Evolutionary conservation across 1,140 invertebrate genomes (phyloP), one percentile per base, ranked within the genome.

Genomic region (Eupeodes corollae): DNA sequence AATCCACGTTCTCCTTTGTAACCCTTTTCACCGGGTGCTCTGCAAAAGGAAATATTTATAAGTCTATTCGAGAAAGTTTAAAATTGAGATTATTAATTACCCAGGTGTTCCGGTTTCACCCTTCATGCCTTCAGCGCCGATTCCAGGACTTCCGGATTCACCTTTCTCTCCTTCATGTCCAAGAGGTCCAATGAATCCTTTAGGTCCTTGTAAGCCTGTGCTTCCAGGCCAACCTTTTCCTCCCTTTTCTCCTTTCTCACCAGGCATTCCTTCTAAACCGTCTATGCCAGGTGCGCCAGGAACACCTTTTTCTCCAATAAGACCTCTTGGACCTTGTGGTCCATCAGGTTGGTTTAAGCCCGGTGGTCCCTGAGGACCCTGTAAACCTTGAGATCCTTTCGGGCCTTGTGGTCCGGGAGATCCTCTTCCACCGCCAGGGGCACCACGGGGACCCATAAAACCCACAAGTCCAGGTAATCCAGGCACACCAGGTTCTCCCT

Each of bases 1-100:
- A 83, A 86, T 50, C 89, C 89, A 49, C 75, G 75, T 71, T 90
- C 86, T 52, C 88, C 88, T 60, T 89, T 90, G 48, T 76, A 68
- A 14, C 88, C 88, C 56, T 83, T 84, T 1, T 38, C 11, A 10
- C 63, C 66, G 76, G 10, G 75, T 72, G 30, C 80, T 79, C 84
- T 87, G 51, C 50, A 59, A 56, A 31, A 42, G 46, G 19, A 35
- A 5, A 33, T 34, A 11, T n/a, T 33, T 45, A 33, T 33, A n/a
- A n/a, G n/a, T n/a, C n/a, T n/a, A n/a, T n/a, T n/a, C n/a, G n/a
- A n/a, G 8, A 43, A 43, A 43, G 6, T 30, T 43, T 11, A n/a
- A 26, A 15, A 30, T 26, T 26, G 8, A 19, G 2, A 19, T 26
- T 43, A 26, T 2, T 15, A 40, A 54, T 49, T 59, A 71, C 53